These are phyloP conservation scores for Euthynnus affinis DNA, from an alignment of 2,797 vertebrate species.

Conservation along the genomic window DNA sequence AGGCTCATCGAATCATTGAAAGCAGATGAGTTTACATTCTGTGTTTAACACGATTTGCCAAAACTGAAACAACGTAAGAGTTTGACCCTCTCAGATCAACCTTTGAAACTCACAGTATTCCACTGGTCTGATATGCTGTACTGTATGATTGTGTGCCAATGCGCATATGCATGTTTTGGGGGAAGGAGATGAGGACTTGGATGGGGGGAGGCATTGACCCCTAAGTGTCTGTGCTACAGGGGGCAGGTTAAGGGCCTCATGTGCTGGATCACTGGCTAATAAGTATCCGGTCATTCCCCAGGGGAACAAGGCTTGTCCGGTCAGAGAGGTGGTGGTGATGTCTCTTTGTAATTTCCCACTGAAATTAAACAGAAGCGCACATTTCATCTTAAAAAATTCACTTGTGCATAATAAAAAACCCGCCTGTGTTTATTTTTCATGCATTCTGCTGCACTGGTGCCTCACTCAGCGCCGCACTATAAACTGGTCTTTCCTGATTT, in stretches of 20 bases:
- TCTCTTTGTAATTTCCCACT: constrained; percentile 5
- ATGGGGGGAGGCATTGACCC: constrained; percentile 33
- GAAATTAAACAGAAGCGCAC: neutral
- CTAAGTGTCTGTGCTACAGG: constrained; percentile 42
- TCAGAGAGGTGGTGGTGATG: constrained; percentile 30
- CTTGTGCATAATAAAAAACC: neutral
- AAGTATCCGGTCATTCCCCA: constrained; percentile 46
- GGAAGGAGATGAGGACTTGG: constrained; percentile 24
- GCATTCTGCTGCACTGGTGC: neutral
- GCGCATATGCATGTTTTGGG: constrained; percentile 7
- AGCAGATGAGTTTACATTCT: constrained; percentile 19
- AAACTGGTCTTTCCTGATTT: constrained; percentile 15
- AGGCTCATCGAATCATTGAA: neutral
- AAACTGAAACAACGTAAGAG: neutral
- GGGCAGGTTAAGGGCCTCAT: constrained; percentile 48
- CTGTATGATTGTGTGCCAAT: neutral
- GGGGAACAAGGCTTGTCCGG: constrained; percentile 8
- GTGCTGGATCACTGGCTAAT: constrained; percentile 62
- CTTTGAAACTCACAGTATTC: neutral
- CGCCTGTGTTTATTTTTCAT: constrained; percentile 21
- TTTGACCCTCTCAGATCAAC: neutral
- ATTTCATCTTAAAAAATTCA: constrained; percentile 2
- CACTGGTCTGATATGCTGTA: constrained; percentile 15
- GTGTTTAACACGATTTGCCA: too few relatives aligned
- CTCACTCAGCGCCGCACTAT: constrained; percentile 28